Evolutionary conservation across 2,113 vertebrate genomes (phyloP), one percentile per base, ranked within the genome.

Genomic region (Lepisosteus osseus): DNA sequence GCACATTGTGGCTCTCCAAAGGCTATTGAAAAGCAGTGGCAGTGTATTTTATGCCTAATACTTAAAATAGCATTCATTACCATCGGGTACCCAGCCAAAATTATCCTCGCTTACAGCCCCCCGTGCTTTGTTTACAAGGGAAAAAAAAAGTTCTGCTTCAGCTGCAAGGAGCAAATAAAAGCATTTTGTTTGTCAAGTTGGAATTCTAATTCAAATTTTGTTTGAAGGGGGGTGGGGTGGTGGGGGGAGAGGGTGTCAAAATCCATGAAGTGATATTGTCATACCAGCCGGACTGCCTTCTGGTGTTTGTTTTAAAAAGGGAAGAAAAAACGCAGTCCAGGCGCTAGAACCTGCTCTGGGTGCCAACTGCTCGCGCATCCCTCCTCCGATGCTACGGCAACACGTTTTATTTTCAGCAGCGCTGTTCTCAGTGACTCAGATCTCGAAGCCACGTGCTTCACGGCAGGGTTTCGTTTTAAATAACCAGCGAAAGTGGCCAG

Each of bases 351-450:
- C 86, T 87, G 87, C 81, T 87, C 85, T 83, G 86, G 83, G 87
- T 91, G 90, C 91, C 91, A 93, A 89, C 85, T 86, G 88, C 90
- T 85, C 83, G 89, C 86, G 86, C 85, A 79, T 91, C 87, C 91
- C 89, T 90, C 90, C 90, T 91, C 86, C 89, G 90, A 86, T 86
- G 88, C 88, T 88, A 89, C 88, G 85, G 90, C 86, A 91, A 89
- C 90, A 91, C 90, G 88, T 92, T 93, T 93, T 91, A 92, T 93
- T 92, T 93, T 90, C 83, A 91, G 89, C 88, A 86, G 86, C 83
- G 86, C 84, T 86, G 86, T 88, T 93, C 84, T 83, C 87, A 81
- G 82, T 91, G 89, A 91, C 87, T 93, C 87, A 91, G 81, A 80
- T 86, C 86, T 79, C 84, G 68, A 77, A 80, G 84, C 87, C 87